phyloP scores from a whole-genome alignment of 2,797 vertebrate genomes.

The Psittacula echo region DNA sequence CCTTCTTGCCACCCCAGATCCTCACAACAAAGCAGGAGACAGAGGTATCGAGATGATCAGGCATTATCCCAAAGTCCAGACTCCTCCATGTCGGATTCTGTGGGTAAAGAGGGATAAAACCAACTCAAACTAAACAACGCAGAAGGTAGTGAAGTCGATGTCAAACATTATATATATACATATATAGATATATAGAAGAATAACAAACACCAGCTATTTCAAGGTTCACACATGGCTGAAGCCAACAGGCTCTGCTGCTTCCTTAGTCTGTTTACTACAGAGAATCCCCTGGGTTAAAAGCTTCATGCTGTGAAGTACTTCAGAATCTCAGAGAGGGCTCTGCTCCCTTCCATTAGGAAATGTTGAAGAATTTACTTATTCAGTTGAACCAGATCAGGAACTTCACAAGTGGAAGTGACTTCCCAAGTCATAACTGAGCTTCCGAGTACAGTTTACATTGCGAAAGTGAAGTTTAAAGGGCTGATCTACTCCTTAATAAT shows the following conservation, averaged over 20 bases:
- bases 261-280: not conserved
- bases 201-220: not conserved
- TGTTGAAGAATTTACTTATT: not conserved
- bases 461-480: not conserved
- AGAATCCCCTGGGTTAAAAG: not conserved
- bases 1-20: conserved; percentile 94
- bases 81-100: conserved; percentile 99
- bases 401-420: not conserved
- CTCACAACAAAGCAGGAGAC: conserved; percentile 95
- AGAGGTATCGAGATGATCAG: conserved; percentile 92
- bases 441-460: not conserved
- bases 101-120: not conserved
- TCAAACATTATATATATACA: not conserved
- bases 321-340: not conserved
- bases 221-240: not conserved
- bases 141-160: not conserved
- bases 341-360: not conserved
- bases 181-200: not conserved
- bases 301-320: not conserved
- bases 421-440: not conserved
- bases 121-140: not conserved
- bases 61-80: conserved; percentile 95
- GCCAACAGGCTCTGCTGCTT: not conserved
- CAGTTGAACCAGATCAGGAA: not conserved
- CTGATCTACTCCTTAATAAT: not conserved